Evolutionary conservation across 2,113 vertebrate species (phyloP), one percentile per base, ranked within the genome.

Genomic region (Prolemur simus): DNA sequence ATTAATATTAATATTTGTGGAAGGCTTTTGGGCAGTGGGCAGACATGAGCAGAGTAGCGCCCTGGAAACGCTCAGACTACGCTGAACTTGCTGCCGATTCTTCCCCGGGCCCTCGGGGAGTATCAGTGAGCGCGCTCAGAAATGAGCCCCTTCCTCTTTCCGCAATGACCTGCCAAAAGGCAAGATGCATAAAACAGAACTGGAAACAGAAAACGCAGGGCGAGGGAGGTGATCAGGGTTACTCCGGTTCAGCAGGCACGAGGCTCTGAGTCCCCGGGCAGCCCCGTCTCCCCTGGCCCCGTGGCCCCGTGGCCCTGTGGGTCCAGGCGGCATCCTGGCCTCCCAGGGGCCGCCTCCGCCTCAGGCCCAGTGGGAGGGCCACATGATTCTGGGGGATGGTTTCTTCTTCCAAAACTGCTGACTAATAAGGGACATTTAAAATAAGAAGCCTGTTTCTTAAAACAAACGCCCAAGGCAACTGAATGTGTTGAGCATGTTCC

Each of bases 141-240:
- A 77, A 60, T 8, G 6, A 39, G 18, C 49, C 58, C 32, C 4
- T 8, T 68, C 20, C 64, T 85, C 69, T 76, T 91, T 73, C 71
- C 12, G 25, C n/a, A 83, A 56, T 2, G 32, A 74, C 71, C 47
- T 42, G 29, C 56, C 71, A 42, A 3, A 25, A 81, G 58, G 39
- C 60, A 58, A 45, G 49, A 64, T 34, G 37, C 23, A 60, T 42
- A 54, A 64, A 56, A 34, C 37, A 56, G 64, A 91, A 25, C 27
- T 54, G 23, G 34, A 71, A 39, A 76, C 5, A 21, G 52, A 68
- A 85, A 64, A 25, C 2, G 0, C 34, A 2, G 47, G 56, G 39
- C 2, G 0, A 1, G 47, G 66, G 13, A 20, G 23, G 5, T 0
- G 0, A 11, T 49, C 27, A 14, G 52, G 47, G 45, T 5, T 0